Base-by-base conservation (phyloP, 2,888 invertebrate genomes). In the Ypsolopha scabrella region DNA sequence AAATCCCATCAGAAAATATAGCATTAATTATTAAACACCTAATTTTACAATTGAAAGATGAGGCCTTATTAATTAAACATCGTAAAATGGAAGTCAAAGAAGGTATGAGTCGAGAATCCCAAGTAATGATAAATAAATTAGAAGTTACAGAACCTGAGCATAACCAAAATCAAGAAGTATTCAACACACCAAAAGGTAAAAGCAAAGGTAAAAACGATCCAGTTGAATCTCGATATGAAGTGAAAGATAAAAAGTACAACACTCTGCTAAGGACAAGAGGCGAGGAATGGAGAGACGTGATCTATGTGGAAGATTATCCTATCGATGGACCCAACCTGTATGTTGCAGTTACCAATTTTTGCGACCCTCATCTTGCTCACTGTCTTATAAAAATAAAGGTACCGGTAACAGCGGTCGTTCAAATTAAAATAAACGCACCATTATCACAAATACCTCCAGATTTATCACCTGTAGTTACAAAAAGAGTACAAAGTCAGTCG, bases 271-370 rank as follows among this genome's bases (percentile, higher is more conserved):
- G 87, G 58, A 75, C 79, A 1, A 73, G 88, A 44, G 87, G 87
- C 9, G 88, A 89, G 63, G 88, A 88, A 62, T 88, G 88, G 88
- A 75, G 83, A 59, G 87, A 88, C 58, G 81, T 78, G 61, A 71
- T 80, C 1, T 88, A 86, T 57, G 73, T 88, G 3, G 87, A 88
- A 52, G 89, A 89, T 56, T 87, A 74, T 55, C 88, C 89, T 0
- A 56, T 60, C 10, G 79, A 87, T 54, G 89, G 89, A 1, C 88
- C 89, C 0, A 79, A 88, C 57, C 61, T 89, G 11, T 89, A 88
- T 55, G 69, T 89, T 7, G 80, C 87, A 36, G 59, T 89, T 0
- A 86, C 87, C 1, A 88, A 88, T 0, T 88, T 89, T 63, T 64
- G 69, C 37, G 80, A 83, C 46, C 74, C 82, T 0, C 54, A 61